Conservation (phyloP, 2,113 vertebrate species). For the Brachyistius frenatus region DNA sequence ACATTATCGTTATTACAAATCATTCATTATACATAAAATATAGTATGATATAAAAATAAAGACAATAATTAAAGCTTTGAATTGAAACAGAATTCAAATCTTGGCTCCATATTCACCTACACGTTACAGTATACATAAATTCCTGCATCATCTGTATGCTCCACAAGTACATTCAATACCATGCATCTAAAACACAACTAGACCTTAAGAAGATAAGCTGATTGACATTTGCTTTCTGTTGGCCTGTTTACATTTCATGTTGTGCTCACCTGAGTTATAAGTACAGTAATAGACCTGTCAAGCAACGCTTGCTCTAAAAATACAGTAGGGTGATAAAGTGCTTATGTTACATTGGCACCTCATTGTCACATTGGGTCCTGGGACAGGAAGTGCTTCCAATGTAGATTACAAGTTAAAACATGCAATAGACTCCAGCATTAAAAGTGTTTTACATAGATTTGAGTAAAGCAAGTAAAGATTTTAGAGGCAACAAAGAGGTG, state of each 20-base stretch:
- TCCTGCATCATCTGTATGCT: slow-evolving; percentile 24
- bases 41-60: slow-evolving; percentile 58
- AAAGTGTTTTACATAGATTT: slow-evolving; percentile 17
- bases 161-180: slow-evolving; percentile 22
- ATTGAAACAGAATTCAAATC: slow-evolving; percentile 53
- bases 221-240: slow-evolving; percentile 35
- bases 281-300: slow-evolving; percentile 35
- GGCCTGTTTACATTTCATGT: slow-evolving; percentile 22
- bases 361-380: slow-evolving; percentile 40
- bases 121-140: slow-evolving; percentile 66
- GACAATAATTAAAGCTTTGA: slow-evolving; percentile 42
- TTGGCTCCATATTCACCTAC: slow-evolving; percentile 43
- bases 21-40: slow-evolving; percentile 44
- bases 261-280: slow-evolving; percentile 27
- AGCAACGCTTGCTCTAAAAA: slow-evolving; percentile 51
- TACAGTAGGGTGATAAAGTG: slow-evolving; percentile 80
- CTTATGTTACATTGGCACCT: slow-evolving; percentile 54
- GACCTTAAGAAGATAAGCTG: slow-evolving; percentile 44
- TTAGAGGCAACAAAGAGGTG: slow-evolving; percentile 30
- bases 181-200: slow-evolving; percentile 47
- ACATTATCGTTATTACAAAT: slow-evolving; percentile 27
- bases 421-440: slow-evolving; percentile 10
- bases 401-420: slow-evolving; percentile 12
- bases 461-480: slow-evolving; percentile 31
- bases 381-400: slow-evolving; percentile 61